These are phyloP conservation scores for Enteromius paludinosus DNA, from an alignment of 2,797 vertebrate species.

Conservation along the genomic window DNA sequence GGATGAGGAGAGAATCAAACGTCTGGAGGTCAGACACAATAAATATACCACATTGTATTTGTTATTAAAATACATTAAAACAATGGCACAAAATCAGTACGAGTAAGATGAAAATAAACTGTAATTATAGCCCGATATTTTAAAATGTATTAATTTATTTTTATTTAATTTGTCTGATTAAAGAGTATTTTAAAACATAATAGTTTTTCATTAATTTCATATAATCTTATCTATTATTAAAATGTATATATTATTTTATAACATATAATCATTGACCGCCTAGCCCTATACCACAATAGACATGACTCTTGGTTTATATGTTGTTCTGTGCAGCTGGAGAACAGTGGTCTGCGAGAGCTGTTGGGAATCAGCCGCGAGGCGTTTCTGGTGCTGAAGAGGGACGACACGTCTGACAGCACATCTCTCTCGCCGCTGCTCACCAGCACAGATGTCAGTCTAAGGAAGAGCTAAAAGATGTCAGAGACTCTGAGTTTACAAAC, in stretches of 20 bases:
- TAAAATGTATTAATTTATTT: neutral
- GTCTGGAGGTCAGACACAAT: conserved; percentile 84
- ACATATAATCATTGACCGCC: neutral
- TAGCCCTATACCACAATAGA: neutral
- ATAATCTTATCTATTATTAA: too few relatives aligned
- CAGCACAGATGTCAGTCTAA: conserved; percentile 87
- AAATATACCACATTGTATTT: neutral
- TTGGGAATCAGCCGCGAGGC: conserved; percentile 96
- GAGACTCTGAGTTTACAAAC: neutral
- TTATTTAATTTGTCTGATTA: neutral
- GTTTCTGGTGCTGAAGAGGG: conserved; percentile 89
- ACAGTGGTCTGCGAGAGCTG: conserved; percentile 91
- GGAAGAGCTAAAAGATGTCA: conserved; percentile 83
- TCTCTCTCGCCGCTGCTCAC: conserved; percentile 88
- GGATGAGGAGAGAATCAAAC: conserved; percentile 93
- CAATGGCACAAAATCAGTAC: neutral
- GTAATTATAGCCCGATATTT: neutral
- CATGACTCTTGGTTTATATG: neutral
- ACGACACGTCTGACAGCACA: conserved; percentile 86
- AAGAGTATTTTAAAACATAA: neutral
- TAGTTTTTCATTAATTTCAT: neutral
- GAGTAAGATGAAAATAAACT: neutral
- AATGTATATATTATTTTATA: neutral
- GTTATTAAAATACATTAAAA: neutral
- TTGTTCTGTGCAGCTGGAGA: conserved; percentile 85